Evolutionary conservation across 2,797 vertebrate genomes (phyloP).

Genomic region (Astyanax mexicanus): DNA sequence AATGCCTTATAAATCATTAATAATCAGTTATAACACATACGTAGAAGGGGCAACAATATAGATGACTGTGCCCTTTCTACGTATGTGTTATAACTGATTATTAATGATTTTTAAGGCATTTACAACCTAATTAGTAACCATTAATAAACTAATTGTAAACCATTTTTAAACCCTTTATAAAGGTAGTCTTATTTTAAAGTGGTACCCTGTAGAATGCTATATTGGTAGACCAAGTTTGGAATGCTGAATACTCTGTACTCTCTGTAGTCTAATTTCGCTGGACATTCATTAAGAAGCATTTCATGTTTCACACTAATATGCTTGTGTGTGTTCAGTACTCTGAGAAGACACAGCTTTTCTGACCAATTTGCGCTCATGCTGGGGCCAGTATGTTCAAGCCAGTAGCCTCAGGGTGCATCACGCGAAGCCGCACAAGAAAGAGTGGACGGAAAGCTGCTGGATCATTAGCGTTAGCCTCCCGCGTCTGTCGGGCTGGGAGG

Average conservation of each 20-base stretch:
- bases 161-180: no score
- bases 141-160: no score
- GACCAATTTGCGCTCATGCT: constrained; percentile 23
- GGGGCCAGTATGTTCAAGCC: not conserved
- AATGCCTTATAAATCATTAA: no score
- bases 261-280: not conserved
- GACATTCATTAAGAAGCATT: constrained; percentile 27
- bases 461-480: not conserved
- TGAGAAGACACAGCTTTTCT: constrained; percentile 32
- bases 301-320: constrained; percentile 32
- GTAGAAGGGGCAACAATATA: no score
- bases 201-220: no score
- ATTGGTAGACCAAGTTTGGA: no score
- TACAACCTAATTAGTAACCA: no score
- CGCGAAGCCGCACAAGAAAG: not conserved
- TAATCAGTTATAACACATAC: no score
- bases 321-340: not conserved
- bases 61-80: no score
- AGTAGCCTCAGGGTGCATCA: not conserved
- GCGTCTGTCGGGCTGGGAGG: not conserved
- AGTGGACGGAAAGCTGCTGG: not conserved
- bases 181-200: no score
- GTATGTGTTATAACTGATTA: no score
- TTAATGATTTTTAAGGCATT: no score
- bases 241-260: not conserved